phyloP scores from a whole-genome alignment of 2,888 invertebrate genomes.

The Eulithis prunata region DNA sequence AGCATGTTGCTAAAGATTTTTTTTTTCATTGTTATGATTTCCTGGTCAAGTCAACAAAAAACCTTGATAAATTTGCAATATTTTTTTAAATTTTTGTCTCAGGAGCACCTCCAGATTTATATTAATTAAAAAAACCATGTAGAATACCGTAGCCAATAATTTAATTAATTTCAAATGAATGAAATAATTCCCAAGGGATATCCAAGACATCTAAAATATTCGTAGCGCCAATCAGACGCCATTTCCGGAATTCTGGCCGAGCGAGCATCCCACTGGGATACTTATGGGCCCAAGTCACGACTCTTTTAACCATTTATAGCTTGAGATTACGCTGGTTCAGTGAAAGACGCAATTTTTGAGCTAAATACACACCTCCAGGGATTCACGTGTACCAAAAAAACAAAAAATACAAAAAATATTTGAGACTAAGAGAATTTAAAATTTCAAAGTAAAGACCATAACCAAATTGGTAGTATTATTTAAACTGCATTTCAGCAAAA shows the following conservation, averaged over 20 bases:
- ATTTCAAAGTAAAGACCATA: too few species aligned
- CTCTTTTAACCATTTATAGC: conserved; percentile 59
- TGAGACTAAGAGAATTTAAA: too few species aligned
- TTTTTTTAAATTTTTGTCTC: too few species aligned
- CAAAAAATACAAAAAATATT: too few species aligned
- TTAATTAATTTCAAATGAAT: conserved; percentile 20
- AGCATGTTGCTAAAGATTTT: too few species aligned
- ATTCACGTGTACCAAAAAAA: not conserved
- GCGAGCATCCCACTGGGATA: conserved; percentile 56
- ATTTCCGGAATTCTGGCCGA: conserved; percentile 24
- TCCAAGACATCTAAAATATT: conserved; percentile 23
- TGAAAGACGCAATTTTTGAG: conserved; percentile 9
- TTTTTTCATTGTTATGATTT: too few species aligned
- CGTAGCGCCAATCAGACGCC: conserved; percentile 30
- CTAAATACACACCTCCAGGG: not conserved
- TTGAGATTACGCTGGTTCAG: conserved; percentile 14
- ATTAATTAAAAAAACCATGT: not conserved
- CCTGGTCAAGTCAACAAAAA: too few species aligned
- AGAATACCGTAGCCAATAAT: not conserved
- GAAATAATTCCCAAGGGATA: conserved; percentile 11
- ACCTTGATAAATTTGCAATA: too few species aligned
- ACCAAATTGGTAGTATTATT: not conserved
- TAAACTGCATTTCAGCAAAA: not conserved
- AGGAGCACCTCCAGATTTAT: too few species aligned
- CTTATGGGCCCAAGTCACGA: conserved; percentile 57